Base-by-base conservation (phyloP, 2,113 vertebrate species). In the Podarcis muralis region DNA sequence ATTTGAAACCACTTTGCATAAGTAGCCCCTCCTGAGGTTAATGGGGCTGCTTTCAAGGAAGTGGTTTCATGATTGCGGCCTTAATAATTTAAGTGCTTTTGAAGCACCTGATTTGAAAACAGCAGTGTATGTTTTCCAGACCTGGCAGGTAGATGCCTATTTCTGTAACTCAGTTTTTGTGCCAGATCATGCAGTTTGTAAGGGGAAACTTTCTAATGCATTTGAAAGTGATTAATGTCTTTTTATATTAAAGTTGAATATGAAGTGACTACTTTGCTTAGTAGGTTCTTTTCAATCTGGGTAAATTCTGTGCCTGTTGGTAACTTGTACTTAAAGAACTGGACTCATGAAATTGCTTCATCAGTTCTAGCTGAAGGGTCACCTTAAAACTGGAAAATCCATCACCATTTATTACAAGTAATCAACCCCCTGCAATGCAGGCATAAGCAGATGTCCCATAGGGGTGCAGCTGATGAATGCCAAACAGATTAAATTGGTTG, bases 201-300 rank as follows among this genome's bases (percentile, higher is more conserved):
- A 71, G 76, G 80, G 79, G 66, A 91, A 53, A 40, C 81, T 87
- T 79, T 89, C 79, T 15, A 78, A 72, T 84, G 71, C 90, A 87
- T 48, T 87, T 83, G 25, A 90, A 91, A 86, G 57, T 87, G 79
- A 87, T 62, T 87, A 74, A 77, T 53, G 12, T 2, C 53, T 81
- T 88, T 86, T 87, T 92, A 2, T 91, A 62, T 89, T 78, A 89
- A 84, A 91, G 57, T 88, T 86, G 65, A 75, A 84, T 59, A 90
- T 85, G 48, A 91, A 71, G 57, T 79, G 43, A 83, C 16, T 13
- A 7, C 1, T 81, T 57, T 86, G 25, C 75, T 84, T 84, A 81
- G 62, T 87, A 90, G 85, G 91, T 59, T 40, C 7, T 22, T 91
- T 89, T 79, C 40, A 90, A 4, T 48, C 18, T 57, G 32, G n/a